Conservation (phyloP, 2,888 invertebrate species). For the Synergus itoensis region DNA sequence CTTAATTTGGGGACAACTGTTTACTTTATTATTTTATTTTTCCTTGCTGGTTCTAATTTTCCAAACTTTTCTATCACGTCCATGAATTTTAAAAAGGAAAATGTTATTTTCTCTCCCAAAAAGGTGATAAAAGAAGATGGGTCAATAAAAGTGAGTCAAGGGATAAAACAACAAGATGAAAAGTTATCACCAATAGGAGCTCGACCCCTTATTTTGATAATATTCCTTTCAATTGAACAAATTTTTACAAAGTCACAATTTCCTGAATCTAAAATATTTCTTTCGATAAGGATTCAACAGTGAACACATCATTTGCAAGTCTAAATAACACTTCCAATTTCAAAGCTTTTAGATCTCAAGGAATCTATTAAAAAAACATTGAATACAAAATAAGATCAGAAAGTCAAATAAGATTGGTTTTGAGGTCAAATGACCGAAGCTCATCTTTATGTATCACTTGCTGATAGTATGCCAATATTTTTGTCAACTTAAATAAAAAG, state of each 20-base stretch:
- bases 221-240: conserved; percentile 9
- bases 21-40: neutral
- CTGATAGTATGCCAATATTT: neutral
- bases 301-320: neutral
- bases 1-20: neutral
- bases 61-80: neutral
- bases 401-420: neutral
- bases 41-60: neutral
- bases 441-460: neutral
- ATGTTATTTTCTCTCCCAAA: neutral
- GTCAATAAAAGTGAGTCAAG: conserved; percentile 1
- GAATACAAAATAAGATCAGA: neutral
- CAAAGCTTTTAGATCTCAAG: neutral
- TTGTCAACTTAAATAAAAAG: neutral
- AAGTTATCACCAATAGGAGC: conserved; percentile 4
- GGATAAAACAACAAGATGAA: neutral
- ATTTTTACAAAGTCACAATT: neutral
- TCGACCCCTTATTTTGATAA: conserved; percentile 6
- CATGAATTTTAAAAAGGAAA: neutral
- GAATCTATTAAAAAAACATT: neutral
- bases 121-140: conserved; percentile 3
- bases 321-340: neutral
- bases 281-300: neutral
- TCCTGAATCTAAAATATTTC: neutral
- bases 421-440: too few relatives aligned